These are phyloP conservation scores for Philhelius pedissequus DNA, from an alignment of 2,888 invertebrate species.

Conservation along the genomic window DNA sequence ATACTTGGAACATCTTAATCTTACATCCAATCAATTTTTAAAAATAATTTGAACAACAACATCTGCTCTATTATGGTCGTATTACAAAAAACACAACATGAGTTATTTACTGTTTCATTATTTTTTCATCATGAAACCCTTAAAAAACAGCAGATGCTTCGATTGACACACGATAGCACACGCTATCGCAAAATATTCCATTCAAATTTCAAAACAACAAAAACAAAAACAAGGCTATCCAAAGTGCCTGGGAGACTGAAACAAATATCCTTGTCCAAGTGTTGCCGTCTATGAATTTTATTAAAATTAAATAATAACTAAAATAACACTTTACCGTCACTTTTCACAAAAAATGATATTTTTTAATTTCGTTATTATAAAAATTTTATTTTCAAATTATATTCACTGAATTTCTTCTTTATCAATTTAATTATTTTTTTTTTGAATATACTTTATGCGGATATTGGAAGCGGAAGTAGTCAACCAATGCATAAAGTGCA, in stretches of 20 bases:
- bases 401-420: not conserved
- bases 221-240: conserved; percentile 43
- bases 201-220: not conserved
- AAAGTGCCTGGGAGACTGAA: conserved; percentile 18
- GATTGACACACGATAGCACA: conserved; percentile 27
- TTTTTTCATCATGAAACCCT: not conserved
- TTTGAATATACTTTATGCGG: conserved; percentile 29
- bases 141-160: conserved; percentile 35
- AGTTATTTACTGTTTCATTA: not conserved
- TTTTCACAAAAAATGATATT: conserved; percentile 37
- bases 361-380: not conserved
- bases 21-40: not conserved
- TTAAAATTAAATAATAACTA: not conserved
- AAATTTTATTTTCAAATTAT: not conserved
- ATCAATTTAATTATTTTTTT: conserved; percentile 1
- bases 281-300: conserved; percentile 28
- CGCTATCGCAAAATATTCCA: conserved; percentile 24
- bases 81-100: not conserved
- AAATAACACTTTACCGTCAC: conserved; percentile 55
- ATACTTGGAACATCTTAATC: no score
- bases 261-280: conserved; percentile 50
- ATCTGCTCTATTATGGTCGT: not conserved
- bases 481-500: conserved; percentile 13
- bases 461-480: conserved; percentile 58
- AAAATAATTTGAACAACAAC: not conserved